Evolutionary conservation across 1,140 invertebrate species (phyloP), one percentile per base, ranked within the genome.

Genomic region (Pectinophora gossypiella): DNA sequence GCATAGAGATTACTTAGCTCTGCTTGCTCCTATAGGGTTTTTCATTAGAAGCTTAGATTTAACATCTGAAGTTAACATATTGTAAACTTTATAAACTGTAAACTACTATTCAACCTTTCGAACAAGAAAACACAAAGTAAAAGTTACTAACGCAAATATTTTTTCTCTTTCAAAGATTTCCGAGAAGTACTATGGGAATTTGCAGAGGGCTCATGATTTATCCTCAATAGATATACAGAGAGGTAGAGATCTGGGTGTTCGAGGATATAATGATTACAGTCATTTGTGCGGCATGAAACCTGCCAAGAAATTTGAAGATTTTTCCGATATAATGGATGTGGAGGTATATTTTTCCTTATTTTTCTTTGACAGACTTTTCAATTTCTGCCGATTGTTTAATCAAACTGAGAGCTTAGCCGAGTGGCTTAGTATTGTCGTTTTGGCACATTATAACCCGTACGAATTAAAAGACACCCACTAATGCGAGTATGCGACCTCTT

Each of bases 201-300:
- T 73, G 9, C 70, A 70, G 60, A 62, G 54, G 1, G 93, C 96
- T 16, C 88, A 97, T 15, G 92, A 93, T 57, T 65, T 90, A 6
- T 69, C 94, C 3, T 93, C 94, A 52, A 89, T 94, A 48, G 93
- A 94, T 61, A 91, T 95, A 51, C 90, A 94, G 76, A 89, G 96
- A 61, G 95, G 96, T 2, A 89, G 97, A 55, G 97, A 98, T 82
- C 95, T 98, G 72, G 97, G 96, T 12, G 81, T 98, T 19, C 93
- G 94, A 1, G 91, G 93, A 0, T 98, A 98, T 69, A 93, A 94
- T 68, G 89, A 91, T 45, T 97, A 95, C 78, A 84, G 96, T 15
- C 88, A 92, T 59, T 87, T 92, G 19, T 98, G 96, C 72, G 92
- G 92, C 2, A 70, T 96, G 9, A 78, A 85, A 49, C 62, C 63